Conservation (phyloP, 2,888 invertebrate species). For the Thymelicus lineola region DNA sequence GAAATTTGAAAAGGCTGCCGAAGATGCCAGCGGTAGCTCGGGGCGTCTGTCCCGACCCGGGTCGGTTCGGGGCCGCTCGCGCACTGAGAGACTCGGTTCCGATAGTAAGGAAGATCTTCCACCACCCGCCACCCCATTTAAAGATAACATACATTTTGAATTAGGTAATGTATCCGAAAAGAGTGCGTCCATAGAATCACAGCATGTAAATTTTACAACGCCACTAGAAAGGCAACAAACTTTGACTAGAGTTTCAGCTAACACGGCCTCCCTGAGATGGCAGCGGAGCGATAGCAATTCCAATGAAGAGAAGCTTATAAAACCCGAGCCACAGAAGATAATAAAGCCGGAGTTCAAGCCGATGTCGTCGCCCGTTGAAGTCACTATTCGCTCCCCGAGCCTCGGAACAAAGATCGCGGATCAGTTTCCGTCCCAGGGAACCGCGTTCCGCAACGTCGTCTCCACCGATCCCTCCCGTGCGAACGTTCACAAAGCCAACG, state of each 20-base stretch:
- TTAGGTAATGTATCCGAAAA: conserved; percentile 49
- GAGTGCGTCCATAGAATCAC: conserved; percentile 38
- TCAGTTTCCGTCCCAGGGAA: conserved; percentile 78
- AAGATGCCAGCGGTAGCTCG: conserved; percentile 62
- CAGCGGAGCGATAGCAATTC: conserved; percentile 58
- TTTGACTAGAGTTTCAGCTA: conserved; percentile 52
- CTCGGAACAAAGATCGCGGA: conserved; percentile 73
- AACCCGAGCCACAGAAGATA: conserved; percentile 74
- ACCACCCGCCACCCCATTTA: conserved; percentile 70
- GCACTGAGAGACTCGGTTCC: conserved; percentile 59
- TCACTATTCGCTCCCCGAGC: conserved; percentile 77
- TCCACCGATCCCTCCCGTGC: conserved; percentile 62
- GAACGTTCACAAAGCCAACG: conserved; percentile 56
- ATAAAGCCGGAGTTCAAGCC: conserved; percentile 79
- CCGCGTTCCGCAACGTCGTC: conserved; percentile 79
- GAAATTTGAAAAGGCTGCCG: conserved; percentile 78
- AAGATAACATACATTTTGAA: conserved; percentile 67
- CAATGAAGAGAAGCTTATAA: conserved; percentile 55
- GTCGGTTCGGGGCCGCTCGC: conserved; percentile 62
- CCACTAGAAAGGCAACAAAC: conserved; percentile 59
- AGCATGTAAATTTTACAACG: conserved; percentile 39
- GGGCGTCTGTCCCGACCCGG: conserved; percentile 69
- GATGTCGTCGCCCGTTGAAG: conserved; percentile 69
- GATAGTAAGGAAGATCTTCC: conserved; percentile 62
- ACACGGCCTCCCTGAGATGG: conserved; percentile 58